Base-by-base conservation (phyloP, 2,797 vertebrate species). In the Anguilla obscura region DNA sequence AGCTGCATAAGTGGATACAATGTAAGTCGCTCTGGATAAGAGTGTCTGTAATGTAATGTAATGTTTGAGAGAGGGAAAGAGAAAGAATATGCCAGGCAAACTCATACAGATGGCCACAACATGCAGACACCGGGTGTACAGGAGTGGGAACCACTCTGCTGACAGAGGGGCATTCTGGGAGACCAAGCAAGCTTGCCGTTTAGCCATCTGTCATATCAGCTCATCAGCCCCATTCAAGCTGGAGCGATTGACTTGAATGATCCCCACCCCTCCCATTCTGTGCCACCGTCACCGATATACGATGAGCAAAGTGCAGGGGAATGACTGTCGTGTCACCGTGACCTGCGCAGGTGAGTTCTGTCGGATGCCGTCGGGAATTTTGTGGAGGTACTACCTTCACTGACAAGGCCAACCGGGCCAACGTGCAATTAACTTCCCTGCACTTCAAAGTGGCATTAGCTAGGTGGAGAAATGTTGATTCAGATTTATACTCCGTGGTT, bases 291-390 rank as follows among this genome's bases (percentile, higher is more conserved):
- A 21, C 84, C 5, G 21, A 10, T 36, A 36, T 45, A 27, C 16
- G 24, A 63, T 8, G 74, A 24, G 52, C 86, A 87, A 87, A 87
- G 76, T 54, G 56, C 86, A 66, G 36, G 45, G 45, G 50, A 83
- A 12, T 21, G 27, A 0, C 50, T 12, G 1, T 48, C 16, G 24
- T 87, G 76, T 63, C 52, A 66, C 30, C 9, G 24, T 63, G 86
- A 83, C 76, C 86, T 52, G 48, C 9, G 50, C 12, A 21, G 14
- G 27, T 6, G 3, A 30, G n/a, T 27, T 27, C 10, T 50, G 56
- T 33, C 36, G 45, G 30, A 12, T 5, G 1, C 85, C 40, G 18
- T 40, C 36, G n/a, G 14, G 27, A 56, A 27, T 36, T 79, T n/a
- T 10, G 45, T 50, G 21, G 76, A 80, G 3, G 40, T n/a, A 10